A percentile compares a stretch with the other conserved stretches of the same genome.
Evolutionary conservation across 2,888 invertebrate species (phyloP).

Genomic region (Cephus runcator): DNA sequence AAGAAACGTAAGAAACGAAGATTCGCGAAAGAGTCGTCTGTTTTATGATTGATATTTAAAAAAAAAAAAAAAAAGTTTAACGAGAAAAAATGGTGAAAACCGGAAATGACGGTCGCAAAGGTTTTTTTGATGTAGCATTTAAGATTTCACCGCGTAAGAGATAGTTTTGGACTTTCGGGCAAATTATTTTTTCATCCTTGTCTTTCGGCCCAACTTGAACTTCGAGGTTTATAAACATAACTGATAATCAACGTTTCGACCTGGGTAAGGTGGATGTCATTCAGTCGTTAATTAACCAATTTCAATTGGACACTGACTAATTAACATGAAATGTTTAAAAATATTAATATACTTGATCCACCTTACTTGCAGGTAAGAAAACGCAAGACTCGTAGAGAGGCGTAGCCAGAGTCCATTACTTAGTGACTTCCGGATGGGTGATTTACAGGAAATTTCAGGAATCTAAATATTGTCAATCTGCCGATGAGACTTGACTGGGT

Average conservation of each 20-base stretch:
- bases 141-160: not conserved
- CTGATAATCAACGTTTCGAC: not conserved
- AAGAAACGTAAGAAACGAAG: too few species aligned
- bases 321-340: not conserved
- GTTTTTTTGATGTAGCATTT: not conserved
- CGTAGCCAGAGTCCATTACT: not conserved
- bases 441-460: constrained; percentile 18
- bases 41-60: not conserved
- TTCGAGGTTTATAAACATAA: not conserved
- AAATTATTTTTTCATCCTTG: not conserved
- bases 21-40: too few species aligned
- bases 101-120: not conserved
- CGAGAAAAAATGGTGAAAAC: not conserved
- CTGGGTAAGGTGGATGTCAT: not conserved
- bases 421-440: not conserved
- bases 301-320: not conserved
- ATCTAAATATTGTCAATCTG: constrained; percentile 44
- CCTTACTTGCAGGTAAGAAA: constrained; percentile 20
- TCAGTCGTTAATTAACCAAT: not conserved
- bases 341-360: constrained; percentile 18
- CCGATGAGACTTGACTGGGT: constrained; percentile 32
- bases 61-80: too few species aligned
- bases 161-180: not conserved
- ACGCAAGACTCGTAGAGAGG: not conserved
- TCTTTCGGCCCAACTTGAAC: not conserved